Base-by-base conservation (phyloP, 2,888 invertebrate genomes). In the Eristalis tenax region DNA sequence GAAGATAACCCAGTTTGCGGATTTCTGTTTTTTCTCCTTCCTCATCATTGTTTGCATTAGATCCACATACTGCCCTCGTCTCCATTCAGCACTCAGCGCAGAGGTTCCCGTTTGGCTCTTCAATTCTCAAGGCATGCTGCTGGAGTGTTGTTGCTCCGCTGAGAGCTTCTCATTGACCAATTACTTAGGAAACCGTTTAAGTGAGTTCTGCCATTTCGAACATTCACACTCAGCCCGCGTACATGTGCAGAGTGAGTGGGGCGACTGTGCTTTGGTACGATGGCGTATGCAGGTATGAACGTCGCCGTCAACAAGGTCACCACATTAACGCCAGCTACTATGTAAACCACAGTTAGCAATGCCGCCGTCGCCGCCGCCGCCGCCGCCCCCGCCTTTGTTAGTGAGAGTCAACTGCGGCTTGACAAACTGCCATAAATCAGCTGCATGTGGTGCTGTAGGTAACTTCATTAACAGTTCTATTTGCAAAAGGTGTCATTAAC, bases 91-190 rank as follows among this genome's bases (percentile, higher is more conserved):
- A 65, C 63, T 69, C 43, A 38, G 23, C 69, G 15, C 5, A 35
- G 32, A 26, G 63, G 61, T 57, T 63, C 65, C 84, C 81, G 84
- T 84, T 84, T 65, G 68, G 26, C 75, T 84, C 66, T 81, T n/a
- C 56, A 76, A 69, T 70, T 66, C 73, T 66, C 75, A 61, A 43
- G 56, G 59, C 26, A 65, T 61, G 23, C 65, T 56, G 64, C 65
- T 61, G 64, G 15, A 15, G 35, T 65, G 75, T 59, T 71, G 70
- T 38, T 65, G 43, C 43, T 23, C 40, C 63, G 61, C 28, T 2
- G 73, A 71, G 77, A 71, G 84, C 40, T 70, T 66, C 80, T 71
- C 84, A 84, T 84, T 80, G 84, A 84, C 84, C 84, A 84, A 80
- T 76, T 75, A 57, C 75, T 80, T 71, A 40, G 73, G 64, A 64